These are phyloP conservation scores for Amia ocellicauda DNA, from an alignment of 2,113 vertebrate species.

Conservation along the genomic window DNA sequence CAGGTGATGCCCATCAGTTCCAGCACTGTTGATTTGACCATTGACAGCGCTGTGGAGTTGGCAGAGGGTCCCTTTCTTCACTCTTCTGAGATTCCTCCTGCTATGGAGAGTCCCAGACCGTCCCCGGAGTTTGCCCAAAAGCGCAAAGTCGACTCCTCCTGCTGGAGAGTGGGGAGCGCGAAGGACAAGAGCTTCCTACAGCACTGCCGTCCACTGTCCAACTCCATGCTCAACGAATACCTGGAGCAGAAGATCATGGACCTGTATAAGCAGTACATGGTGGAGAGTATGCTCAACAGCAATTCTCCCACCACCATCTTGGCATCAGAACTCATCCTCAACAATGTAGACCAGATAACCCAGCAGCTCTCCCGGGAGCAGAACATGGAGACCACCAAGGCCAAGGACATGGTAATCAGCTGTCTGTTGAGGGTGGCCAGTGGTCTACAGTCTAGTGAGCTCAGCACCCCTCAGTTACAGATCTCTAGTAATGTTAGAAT, in stretches of 20 bases:
- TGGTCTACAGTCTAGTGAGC: conserved; percentile 78
- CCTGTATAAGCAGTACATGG: conserved; percentile 88
- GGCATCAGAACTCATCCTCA: conserved; percentile 84
- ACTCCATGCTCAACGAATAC: conserved; percentile 85
- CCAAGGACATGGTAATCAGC: conserved; percentile 91
- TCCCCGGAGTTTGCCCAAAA: conserved; percentile 32
- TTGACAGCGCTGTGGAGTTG: conserved; percentile 52
- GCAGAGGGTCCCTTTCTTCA: conserved; percentile 77
- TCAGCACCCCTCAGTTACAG: conserved; percentile 89
- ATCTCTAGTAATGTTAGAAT: conserved; percentile 75
- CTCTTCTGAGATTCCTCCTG: conserved; percentile 78
- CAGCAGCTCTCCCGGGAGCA: conserved; percentile 83
- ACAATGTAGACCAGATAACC: conserved; percentile 88
- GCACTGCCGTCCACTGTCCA: conserved; percentile 81
- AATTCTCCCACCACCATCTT: conserved; percentile 74
- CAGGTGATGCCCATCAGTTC: conserved; percentile 82
- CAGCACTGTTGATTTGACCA: conserved; percentile 58
- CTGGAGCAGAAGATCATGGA: conserved; percentile 90
- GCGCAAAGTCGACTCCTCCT: conserved; percentile 64
- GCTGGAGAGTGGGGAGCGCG: conserved; percentile 71
- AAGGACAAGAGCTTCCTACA: conserved; percentile 75
- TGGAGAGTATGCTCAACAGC: conserved; percentile 73
- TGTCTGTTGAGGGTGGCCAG: conserved; percentile 80
- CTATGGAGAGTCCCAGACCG: conserved; percentile 54
- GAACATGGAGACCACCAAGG: conserved; percentile 80